Evolutionary conservation across 1,140 invertebrate species (phyloP), one percentile per base, ranked within the genome.

Genomic region (Eumeta japonica): DNA sequence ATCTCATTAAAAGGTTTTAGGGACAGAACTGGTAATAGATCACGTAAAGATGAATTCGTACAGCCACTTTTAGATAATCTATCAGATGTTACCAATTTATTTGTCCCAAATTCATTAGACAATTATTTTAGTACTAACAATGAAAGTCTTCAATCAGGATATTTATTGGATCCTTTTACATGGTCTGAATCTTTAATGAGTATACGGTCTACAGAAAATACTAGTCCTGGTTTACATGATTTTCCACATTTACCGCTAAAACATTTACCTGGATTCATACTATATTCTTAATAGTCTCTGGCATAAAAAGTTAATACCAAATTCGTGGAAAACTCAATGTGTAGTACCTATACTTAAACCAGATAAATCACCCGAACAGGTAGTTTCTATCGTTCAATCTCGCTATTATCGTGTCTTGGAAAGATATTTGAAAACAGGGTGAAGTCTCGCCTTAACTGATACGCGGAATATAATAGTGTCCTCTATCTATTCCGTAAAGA

Each of bases 261-360:
- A 35, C 32, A 48, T 4, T 17, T 45, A 17, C 2, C 36, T 39
- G 9, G 17, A 13, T 24, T 11, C n/a, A 30, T n/a, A 3, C 16
- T 32, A 38, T 24, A 40, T 46, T 16, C 31, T 43, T 13, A 46
- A 50, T 28, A 3, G 14, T 11, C 30, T 51, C n/a, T 51, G 45
- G 39, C n/a, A 10, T 29, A 38, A 37, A 5, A 17, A 45, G 28
- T 15, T 16, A 16, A 47, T 51, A 28, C 45, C 48, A 9, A 3
- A 43, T 2, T 37, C 45, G 20, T 51, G 45, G 48, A 51, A 51
- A 50, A 45, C 45, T 34, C 44, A 43, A 13, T 50, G 41, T 43
- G 40, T 43, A n/a, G 41, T 50, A 28, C 49, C 49, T 2, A 48
- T 51, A 13, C 27, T 51, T 9, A 51, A 51, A 33, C 39, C 35